Evolutionary conservation across 1,140 invertebrate species (phyloP).

Genomic region (Zaprionus tsacasi): DNA sequence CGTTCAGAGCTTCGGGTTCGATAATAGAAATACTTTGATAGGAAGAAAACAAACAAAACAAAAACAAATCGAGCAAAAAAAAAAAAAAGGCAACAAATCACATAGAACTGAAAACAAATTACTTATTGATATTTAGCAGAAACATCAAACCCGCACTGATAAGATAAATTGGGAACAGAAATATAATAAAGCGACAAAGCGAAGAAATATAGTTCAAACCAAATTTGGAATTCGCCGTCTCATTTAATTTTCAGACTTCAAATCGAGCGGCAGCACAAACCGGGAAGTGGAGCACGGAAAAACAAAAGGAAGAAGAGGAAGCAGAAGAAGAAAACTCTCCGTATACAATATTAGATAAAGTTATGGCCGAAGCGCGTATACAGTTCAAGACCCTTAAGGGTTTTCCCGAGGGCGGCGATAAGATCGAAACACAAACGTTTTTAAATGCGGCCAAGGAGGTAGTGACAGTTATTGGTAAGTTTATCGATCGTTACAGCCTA

Average conservation of each 20-base stretch:
- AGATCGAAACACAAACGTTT: constrained; percentile 87
- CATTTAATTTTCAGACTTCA: constrained; percentile 42
- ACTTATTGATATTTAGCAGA: constrained; percentile 28
- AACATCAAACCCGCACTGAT: constrained; percentile 12
- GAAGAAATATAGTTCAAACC: constrained; percentile 4
- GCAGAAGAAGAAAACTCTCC: too few relatives aligned
- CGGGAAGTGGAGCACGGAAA: background rate
- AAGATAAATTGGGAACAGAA: constrained; percentile 33
- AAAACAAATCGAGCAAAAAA: constrained; percentile 19
- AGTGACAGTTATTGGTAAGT: constrained; percentile 87
- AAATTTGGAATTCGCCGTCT: background rate
- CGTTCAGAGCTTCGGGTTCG: constrained; percentile 17
- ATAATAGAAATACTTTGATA: constrained; percentile 41
- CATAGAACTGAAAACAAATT: constrained; percentile 1
- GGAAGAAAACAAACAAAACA: constrained; percentile 21
- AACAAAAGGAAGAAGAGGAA: background rate
- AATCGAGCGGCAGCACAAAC: background rate
- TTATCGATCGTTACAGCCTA: constrained; percentile 4
- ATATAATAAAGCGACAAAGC: constrained; percentile 9
- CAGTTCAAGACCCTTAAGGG: constrained; percentile 77
- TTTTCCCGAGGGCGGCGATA: constrained; percentile 85
- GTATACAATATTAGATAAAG: background rate
- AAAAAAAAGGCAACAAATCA: background rate
- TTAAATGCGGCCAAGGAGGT: constrained; percentile 87
- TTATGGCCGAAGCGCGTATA: constrained; percentile 60